phyloP scores from a whole-genome alignment of 2,888 invertebrate genomes.

The Dorcus hopei region DNA sequence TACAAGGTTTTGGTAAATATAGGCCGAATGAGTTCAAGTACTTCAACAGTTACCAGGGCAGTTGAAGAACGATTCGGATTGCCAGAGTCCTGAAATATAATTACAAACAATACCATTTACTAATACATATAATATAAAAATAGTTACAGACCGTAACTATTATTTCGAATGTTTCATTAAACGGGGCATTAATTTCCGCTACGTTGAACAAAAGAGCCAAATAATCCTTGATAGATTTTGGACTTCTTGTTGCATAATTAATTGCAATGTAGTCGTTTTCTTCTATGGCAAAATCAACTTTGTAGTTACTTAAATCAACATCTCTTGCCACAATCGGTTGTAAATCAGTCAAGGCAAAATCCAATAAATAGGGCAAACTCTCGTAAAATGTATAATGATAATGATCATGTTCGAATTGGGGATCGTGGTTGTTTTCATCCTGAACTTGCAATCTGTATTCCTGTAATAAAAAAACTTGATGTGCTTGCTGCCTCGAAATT shows the following conservation, averaged over 20 bases:
- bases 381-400: conserved; percentile 8
- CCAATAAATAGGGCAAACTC: conserved; percentile 2
- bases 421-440: not conserved
- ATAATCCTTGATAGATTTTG: not conserved
- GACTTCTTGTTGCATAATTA: not conserved
- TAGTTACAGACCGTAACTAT: conserved; percentile 5
- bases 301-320: not conserved
- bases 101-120: not conserved
- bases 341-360: conserved; percentile 6
- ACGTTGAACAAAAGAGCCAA: conserved; percentile 1
- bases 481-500: too few species aligned
- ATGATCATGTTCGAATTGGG: conserved; percentile 1
- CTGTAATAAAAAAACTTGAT: conserved; percentile 3
- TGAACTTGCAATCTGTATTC: conserved; percentile 4
- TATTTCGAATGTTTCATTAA: conserved; percentile 6
- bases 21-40: not conserved
- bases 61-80: not conserved
- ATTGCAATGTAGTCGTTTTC: not conserved
- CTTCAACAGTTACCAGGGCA: not conserved
- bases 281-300: conserved; percentile 6
- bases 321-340: not conserved
- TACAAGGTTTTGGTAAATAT: conserved; percentile 3
- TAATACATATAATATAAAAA: not conserved
- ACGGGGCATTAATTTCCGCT: conserved; percentile 5
- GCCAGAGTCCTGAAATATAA: conserved; percentile 8